Evolutionary conservation across 2,113 vertebrate species (phyloP).

Genomic region (Albula glossodonta): DNA sequence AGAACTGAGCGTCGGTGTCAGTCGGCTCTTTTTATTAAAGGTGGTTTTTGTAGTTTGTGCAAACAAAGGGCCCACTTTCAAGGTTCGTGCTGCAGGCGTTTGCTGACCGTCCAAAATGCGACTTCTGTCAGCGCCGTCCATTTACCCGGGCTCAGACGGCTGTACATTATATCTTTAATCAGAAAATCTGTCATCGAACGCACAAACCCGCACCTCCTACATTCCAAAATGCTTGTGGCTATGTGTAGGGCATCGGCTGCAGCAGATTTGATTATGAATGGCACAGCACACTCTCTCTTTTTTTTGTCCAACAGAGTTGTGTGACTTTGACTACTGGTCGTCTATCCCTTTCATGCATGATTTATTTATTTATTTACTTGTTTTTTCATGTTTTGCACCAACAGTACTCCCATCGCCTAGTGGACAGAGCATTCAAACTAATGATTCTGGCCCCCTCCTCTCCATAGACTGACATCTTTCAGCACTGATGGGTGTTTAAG

Average conservation of each 20-base stretch:
- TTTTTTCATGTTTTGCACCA: background rate
- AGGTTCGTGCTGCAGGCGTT: slow-evolving; percentile 10
- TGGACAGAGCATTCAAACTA: too few species aligned
- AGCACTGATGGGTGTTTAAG: too few species aligned
- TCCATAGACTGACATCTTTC: too few species aligned
- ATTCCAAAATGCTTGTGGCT: background rate
- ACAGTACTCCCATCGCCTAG: too few species aligned
- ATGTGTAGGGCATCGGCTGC: background rate
- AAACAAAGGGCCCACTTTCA: slow-evolving; percentile 15
- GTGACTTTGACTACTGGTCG: background rate
- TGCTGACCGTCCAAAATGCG: background rate
- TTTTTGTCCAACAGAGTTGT: background rate
- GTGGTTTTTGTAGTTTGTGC: background rate
- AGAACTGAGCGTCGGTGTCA: background rate
- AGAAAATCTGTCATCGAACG: background rate
- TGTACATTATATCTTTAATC: slow-evolving; percentile 16
- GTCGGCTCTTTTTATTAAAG: slow-evolving; percentile 3
- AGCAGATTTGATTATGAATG: background rate
- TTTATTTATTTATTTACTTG: background rate
- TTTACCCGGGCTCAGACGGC: background rate
- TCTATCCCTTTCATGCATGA: background rate
- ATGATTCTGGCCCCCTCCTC: too few species aligned
- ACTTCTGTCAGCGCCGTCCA: background rate
- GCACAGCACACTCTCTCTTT: background rate
- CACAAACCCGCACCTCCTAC: background rate